These are phyloP conservation scores for Aradus depressus DNA, from an alignment of 2,888 invertebrate genomes.

Conservation along the genomic window DNA sequence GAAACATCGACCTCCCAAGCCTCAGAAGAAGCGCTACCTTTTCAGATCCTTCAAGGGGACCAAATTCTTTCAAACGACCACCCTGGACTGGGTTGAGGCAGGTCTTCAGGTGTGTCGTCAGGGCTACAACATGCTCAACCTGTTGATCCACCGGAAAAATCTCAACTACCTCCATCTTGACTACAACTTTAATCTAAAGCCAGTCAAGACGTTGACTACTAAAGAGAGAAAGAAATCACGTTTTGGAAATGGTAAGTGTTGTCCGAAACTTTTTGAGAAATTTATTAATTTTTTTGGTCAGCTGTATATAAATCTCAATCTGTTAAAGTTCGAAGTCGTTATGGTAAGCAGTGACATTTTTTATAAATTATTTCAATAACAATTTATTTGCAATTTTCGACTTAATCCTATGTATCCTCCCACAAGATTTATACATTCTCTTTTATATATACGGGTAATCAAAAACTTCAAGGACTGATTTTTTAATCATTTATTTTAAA, in stretches of 20 bases:
- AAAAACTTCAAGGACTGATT: too few species aligned
- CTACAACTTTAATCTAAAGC: slow-evolving; percentile 99
- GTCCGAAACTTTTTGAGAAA: too few species aligned
- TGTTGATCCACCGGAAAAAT: slow-evolving; percentile 97
- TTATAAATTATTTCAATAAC: too few species aligned
- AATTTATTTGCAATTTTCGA: too few species aligned
- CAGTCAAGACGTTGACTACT: slow-evolving; percentile 97
- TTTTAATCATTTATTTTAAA: too few species aligned
- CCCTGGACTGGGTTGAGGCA: slow-evolving; percentile 98
- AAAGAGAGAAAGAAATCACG: slow-evolving; percentile 98
- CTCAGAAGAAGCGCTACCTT: slow-evolving; percentile 95
- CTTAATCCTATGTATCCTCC: too few species aligned
- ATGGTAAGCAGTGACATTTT: too few species aligned
- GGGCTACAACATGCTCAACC: slow-evolving; percentile 99
- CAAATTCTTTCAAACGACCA: slow-evolving; percentile 99
- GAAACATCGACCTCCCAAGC: slow-evolving; percentile 94
- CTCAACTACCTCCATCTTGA: slow-evolving; percentile 98
- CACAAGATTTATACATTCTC: too few species aligned
- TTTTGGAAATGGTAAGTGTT: slow-evolving; percentile 70
- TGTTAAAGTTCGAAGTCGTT: too few species aligned
- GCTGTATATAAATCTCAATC: too few species aligned
- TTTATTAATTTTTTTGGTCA: not conserved
- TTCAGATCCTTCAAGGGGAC: slow-evolving; percentile 99
- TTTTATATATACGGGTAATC: too few species aligned
- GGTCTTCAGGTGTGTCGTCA: slow-evolving; percentile 96